These are phyloP conservation scores for Pogoniulus pusillus DNA, from an alignment of 2,797 vertebrate species.

Conservation along the genomic window DNA sequence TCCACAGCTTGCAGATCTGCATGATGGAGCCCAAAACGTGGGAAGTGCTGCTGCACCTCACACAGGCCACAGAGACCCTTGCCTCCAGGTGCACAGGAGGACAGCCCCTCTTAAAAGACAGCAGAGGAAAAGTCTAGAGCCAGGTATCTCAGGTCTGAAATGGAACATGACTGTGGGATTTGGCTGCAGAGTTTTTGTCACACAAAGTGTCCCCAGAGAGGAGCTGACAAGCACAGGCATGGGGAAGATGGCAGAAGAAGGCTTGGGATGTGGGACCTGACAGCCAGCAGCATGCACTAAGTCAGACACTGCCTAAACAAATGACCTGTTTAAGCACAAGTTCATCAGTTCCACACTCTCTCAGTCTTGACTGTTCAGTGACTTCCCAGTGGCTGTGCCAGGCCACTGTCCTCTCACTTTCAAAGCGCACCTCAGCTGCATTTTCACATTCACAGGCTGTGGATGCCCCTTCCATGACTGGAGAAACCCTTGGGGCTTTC, in stretches of 20 bases:
- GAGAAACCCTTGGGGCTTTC: slow-evolving; percentile 57
- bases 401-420: slow-evolving; percentile 42
- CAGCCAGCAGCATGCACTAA: background rate
- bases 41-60: background rate
- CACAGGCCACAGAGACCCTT: background rate
- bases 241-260: background rate
- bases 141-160: background rate
- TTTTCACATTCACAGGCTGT: slow-evolving; percentile 27
- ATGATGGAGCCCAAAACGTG: background rate
- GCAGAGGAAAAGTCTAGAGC: background rate
- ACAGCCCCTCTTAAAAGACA: background rate
- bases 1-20: background rate
- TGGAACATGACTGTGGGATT: background rate
- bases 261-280: background rate
- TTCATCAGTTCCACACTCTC: background rate
- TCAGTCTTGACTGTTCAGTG: background rate
- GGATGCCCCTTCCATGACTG: slow-evolving; percentile 16
- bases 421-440: background rate
- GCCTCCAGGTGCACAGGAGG: background rate
- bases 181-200: background rate
- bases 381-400: background rate
- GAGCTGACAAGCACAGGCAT: background rate
- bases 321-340: background rate
- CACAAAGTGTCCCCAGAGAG: background rate
- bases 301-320: background rate